Evolutionary conservation across 2,113 vertebrate species (phyloP).

Genomic region (Atherinomorus stipes): DNA sequence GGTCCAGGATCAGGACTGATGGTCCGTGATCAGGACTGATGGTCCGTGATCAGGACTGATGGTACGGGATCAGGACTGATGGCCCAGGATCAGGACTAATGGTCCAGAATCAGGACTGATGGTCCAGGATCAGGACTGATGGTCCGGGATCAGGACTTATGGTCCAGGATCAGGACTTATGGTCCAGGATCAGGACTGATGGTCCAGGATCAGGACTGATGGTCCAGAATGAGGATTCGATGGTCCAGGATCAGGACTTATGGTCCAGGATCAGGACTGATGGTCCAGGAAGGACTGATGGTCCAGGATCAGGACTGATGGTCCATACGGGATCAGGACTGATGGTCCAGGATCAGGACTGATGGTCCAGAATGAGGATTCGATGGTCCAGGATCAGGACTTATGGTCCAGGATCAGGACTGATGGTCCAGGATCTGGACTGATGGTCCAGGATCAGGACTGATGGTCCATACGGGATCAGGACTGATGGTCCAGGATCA

Average conservation of each 20-base stretch:
- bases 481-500: too few species aligned
- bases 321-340: too few species aligned
- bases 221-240: too few species aligned
- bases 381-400: background rate
- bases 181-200: background rate
- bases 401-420: background rate
- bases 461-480: background rate
- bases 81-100: background rate
- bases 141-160: too few species aligned
- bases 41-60: background rate
- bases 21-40: background rate
- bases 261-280: background rate
- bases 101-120: background rate
- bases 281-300: background rate
- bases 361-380: too few species aligned
- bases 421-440: too few species aligned
- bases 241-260: too few species aligned
- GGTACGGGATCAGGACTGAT: too few species aligned
- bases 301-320: background rate
- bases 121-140: background rate
- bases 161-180: background rate
- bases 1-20: background rate
- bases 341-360: background rate
- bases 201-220: background rate
- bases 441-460: constrained; percentile 1